Conservation (phyloP, 2,113 vertebrate species). For the Podarcis muralis region DNA sequence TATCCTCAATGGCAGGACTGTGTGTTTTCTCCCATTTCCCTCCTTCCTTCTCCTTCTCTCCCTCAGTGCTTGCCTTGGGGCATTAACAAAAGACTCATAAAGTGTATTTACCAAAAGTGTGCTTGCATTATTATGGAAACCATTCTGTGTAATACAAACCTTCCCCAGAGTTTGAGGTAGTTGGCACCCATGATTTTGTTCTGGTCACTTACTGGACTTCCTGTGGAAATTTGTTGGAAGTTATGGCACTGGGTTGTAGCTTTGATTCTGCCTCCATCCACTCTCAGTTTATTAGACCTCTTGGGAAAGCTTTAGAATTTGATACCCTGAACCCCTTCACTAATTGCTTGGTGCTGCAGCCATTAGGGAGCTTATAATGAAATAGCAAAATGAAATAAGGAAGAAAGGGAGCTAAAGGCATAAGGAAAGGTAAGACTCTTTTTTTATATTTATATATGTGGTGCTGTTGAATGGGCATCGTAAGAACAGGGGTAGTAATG, state of each 20-base stretch:
- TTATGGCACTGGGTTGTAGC: not conserved
- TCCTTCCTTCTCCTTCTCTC: not conserved
- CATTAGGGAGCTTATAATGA: not conserved
- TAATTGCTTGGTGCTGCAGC: constrained; percentile 1
- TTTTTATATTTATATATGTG: constrained; percentile 15
- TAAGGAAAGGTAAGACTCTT: not conserved
- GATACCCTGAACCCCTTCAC: not conserved
- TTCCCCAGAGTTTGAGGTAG: constrained; percentile 6
- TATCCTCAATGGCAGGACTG: not conserved
- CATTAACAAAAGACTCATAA: constrained; percentile 20
- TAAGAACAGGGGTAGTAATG: not conserved
- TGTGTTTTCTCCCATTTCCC: not conserved
- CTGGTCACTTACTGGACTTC: not conserved
- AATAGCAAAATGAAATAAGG: constrained; percentile 25
- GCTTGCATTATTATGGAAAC: not conserved
- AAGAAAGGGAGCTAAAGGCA: not conserved
- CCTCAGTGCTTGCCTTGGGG: constrained; percentile 5
- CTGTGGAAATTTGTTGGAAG: not conserved
- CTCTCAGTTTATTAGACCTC: not conserved
- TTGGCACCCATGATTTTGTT: not conserved
- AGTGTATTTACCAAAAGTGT: constrained; percentile 7
- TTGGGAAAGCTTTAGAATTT: not conserved
- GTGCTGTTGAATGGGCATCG: not conserved
- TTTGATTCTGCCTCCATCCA: fast-evolving
- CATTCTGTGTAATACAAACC: not conserved